These are phyloP conservation scores for Phoxinus dragarum DNA, from an alignment of 2,797 vertebrate genomes.

Conservation along the genomic window DNA sequence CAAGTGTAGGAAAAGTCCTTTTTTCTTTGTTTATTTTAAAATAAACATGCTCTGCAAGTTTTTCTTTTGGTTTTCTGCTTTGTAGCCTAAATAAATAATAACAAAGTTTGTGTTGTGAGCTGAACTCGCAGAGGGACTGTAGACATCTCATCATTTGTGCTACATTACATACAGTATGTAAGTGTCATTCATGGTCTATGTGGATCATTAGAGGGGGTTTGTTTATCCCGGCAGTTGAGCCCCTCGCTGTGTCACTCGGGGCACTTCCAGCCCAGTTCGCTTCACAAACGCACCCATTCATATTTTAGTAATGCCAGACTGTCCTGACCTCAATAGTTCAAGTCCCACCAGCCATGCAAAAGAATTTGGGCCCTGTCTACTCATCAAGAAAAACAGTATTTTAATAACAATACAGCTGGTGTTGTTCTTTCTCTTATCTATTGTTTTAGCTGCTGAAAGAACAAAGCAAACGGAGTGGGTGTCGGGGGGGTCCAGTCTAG, in stretches of 20 bases:
- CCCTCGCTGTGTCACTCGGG: slow-evolving; percentile 65
- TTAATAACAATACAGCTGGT: slow-evolving; percentile 37
- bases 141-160: slow-evolving; percentile 25
- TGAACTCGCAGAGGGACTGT: slow-evolving; percentile 9
- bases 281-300: slow-evolving; percentile 67
- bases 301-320: slow-evolving; percentile 62
- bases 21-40: background rate
- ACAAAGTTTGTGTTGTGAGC: background rate
- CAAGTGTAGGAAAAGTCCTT: background rate
- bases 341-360: slow-evolving; percentile 56
- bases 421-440: slow-evolving; percentile 49
- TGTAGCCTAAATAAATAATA: background rate
- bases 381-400: slow-evolving; percentile 59
- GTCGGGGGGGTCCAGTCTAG: slow-evolving; percentile 10
- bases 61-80: background rate
- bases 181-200: slow-evolving; percentile 41
- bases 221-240: slow-evolving; percentile 62
- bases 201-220: slow-evolving; percentile 57
- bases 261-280: slow-evolving; percentile 58
- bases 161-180: slow-evolving; percentile 17
- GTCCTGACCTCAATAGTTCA: slow-evolving; percentile 61
- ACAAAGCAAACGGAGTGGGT: slow-evolving; percentile 13
- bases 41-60: slow-evolving; percentile 19
- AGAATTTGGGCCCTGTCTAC: slow-evolving; percentile 58
- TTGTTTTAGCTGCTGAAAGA: slow-evolving; percentile 50